Base-by-base conservation (phyloP, 2,888 invertebrate species). In the Drosophila ezoana region DNA sequence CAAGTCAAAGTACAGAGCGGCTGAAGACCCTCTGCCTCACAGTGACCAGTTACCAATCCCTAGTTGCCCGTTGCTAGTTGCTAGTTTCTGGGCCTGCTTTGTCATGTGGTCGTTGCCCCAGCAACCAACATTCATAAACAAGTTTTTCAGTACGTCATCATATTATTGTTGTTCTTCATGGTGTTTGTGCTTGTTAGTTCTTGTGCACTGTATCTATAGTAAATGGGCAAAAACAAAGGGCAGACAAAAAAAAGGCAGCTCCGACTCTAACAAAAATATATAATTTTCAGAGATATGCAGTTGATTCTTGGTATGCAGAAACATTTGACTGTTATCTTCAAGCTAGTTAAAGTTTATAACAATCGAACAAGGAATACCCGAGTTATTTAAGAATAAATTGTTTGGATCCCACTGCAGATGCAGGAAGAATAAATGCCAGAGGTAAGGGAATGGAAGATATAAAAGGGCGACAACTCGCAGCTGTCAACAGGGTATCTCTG, bases 41-140 rank as follows among this genome's bases (percentile, higher is more conserved):
- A 38, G 8, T 48, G 47, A 60, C 76, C 53, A 49, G 47, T 41
- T 43, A 41, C 54, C 45, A 43, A 52, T 52, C 59, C 52, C 68
- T 33, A 23, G 38, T 38, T 45, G 51, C 43, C 41, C 20, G 53
- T 65, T 54, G 11, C 43, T 32, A 28, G 28, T 28, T 28, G 28
- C 28, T 28, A 28, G 28, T 28, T 28, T 28, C 2, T 28, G 28
- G 66, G 57, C 59, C 51, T 63, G 64, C 69, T 73, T 76, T 73
- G 76, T 65, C 74, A 74, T 74, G 74, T 79, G 83, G 83, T 83
- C 86, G 83, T 84, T 84, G 83, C 86, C 87, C 87, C 70, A 87
- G 83, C 83, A 84, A 85, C 87, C 88, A 87, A 84, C 83, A 84
- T 87, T 88, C 63, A 63, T 58, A 84, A 87, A 88, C 89, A 81